Percentiles rank a stretch among this genome's conserved stretches.
phyloP scores from a whole-genome alignment of 2,888 invertebrate genomes.

The Agrochola circellaris region DNA sequence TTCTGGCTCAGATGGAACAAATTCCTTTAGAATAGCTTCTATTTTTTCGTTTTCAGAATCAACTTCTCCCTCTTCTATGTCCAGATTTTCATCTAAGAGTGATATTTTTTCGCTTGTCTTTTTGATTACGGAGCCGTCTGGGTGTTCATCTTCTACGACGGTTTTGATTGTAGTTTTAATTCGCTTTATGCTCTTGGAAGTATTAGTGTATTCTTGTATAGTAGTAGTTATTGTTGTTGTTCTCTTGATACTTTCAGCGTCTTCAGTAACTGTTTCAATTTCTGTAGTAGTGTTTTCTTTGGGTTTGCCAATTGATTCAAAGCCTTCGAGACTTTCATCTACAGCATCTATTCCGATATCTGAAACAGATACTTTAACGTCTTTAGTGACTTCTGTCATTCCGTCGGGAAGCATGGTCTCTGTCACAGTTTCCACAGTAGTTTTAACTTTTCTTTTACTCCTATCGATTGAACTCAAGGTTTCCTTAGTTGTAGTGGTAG shows the following conservation, averaged over 20 bases:
- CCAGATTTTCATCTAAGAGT: slow-evolving; percentile 76
- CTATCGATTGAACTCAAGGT: slow-evolving; percentile 78
- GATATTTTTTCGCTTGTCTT: slow-evolving; percentile 85
- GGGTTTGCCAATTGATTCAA: slow-evolving; percentile 74
- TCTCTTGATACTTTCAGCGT: slow-evolving; percentile 77
- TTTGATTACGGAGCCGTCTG: slow-evolving; percentile 83
- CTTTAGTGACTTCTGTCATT: slow-evolving; percentile 84
- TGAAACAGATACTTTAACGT: slow-evolving; percentile 83
- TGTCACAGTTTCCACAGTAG: slow-evolving; percentile 83
- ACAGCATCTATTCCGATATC: slow-evolving; percentile 75
- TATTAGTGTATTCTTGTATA: slow-evolving; percentile 76
- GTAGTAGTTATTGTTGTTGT: slow-evolving; percentile 79
- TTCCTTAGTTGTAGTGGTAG: slow-evolving; percentile 83
- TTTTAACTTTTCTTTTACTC: slow-evolving; percentile 83
- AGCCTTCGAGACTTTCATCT: slow-evolving; percentile 72
- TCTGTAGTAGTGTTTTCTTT: slow-evolving; percentile 74
- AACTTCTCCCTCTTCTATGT: slow-evolving; percentile 28
- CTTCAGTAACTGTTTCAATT: slow-evolving; percentile 76
- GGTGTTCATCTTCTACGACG: slow-evolving; percentile 83
- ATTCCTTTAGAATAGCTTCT: slow-evolving; percentile 57
- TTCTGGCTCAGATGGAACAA: slow-evolving; percentile 70
- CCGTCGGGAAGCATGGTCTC: slow-evolving; percentile 83
- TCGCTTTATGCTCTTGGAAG: slow-evolving; percentile 62
- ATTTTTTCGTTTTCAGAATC: slow-evolving; percentile 34
- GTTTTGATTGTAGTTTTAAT: slow-evolving; percentile 81